phyloP scores from a whole-genome alignment of 2,888 invertebrate genomes.

The Diogma glabrata region DNA sequence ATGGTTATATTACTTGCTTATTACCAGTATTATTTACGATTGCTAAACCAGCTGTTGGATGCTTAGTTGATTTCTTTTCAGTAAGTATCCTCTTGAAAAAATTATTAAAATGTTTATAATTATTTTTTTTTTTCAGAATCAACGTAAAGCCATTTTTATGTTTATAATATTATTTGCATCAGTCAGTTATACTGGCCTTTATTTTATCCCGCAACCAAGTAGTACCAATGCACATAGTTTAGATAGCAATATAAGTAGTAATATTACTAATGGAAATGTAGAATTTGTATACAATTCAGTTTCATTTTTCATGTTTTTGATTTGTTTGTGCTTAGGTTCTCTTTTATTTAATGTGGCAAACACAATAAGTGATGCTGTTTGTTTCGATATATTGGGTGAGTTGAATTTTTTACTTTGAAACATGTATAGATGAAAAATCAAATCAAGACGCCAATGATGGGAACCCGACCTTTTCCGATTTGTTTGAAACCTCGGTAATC shows the following conservation, averaged over 20 bases:
- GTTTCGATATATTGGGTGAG: constrained; percentile 77
- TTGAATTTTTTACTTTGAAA: no score
- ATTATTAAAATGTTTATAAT: no score
- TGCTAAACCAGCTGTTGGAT: constrained; percentile 66
- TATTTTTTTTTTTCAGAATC: constrained; percentile 34
- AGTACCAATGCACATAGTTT: constrained; percentile 22
- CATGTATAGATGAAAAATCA: no score
- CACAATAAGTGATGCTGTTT: constrained; percentile 80
- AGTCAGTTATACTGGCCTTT: constrained; percentile 53
- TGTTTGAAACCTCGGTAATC: no score
- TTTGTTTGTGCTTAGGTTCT: constrained; percentile 59
- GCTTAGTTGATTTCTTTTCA: constrained; percentile 61
- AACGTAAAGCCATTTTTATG: constrained; percentile 62
- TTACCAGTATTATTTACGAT: constrained; percentile 64
- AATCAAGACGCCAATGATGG: no score
- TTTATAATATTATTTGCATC: constrained; percentile 51
- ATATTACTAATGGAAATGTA: no score
- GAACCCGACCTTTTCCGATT: no score
- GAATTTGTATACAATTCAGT: constrained; percentile 44
- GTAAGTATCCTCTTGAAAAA: constrained; percentile 33
- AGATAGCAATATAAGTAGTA: neutral
- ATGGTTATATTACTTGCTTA: constrained; percentile 65
- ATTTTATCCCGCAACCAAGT: constrained; percentile 48
- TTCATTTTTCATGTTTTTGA: constrained; percentile 62
- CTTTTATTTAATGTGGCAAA: constrained; percentile 76